phyloP scores from a whole-genome alignment of 2,888 invertebrate genomes.

The Lasioglossum leucozonium region DNA sequence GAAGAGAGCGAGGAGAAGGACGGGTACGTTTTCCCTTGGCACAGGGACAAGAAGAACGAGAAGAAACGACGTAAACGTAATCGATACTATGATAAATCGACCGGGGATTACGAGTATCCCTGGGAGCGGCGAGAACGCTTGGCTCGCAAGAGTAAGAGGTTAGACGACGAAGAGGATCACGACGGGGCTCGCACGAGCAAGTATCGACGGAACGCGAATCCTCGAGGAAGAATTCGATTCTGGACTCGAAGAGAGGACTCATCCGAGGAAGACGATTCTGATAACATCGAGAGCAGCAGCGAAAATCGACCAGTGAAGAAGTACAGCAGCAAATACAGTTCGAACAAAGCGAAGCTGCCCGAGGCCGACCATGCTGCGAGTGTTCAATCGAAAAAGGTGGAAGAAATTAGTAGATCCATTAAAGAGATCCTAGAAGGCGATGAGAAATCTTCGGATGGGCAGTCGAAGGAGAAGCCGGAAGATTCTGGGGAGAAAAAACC shows the following conservation, averaged over 20 bases:
- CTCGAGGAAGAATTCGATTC: slow-evolving; percentile 69
- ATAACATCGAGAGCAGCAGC: slow-evolving; percentile 66
- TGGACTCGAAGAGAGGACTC: slow-evolving; percentile 42
- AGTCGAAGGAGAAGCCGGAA: background rate
- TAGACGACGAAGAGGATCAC: slow-evolving; percentile 54
- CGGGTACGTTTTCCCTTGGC: slow-evolving; percentile 78
- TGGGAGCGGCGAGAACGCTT: slow-evolving; percentile 81
- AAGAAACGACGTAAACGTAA: slow-evolving; percentile 51
- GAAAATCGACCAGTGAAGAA: slow-evolving; percentile 65
- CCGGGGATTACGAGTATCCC: slow-evolving; percentile 78
- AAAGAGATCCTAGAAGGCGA: slow-evolving; percentile 27
- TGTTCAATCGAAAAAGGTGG: background rate
- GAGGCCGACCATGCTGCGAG: background rate
- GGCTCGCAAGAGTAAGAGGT: slow-evolving; percentile 62
- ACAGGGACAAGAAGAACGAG: slow-evolving; percentile 59
- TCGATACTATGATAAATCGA: slow-evolving; percentile 52
- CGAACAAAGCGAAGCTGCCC: slow-evolving; percentile 10
- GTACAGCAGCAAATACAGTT: slow-evolving; percentile 76
- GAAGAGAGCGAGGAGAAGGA: slow-evolving; percentile 53
- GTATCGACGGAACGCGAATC: slow-evolving; percentile 52
- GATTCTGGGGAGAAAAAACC: slow-evolving; percentile 3
- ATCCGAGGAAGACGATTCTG: slow-evolving; percentile 49
- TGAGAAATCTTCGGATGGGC: slow-evolving; percentile 9
- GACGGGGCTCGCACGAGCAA: slow-evolving; percentile 57
- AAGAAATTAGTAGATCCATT: slow-evolving; percentile 47